Base-by-base conservation (phyloP, 2,888 invertebrate genomes). In the Malachius bipustulatus region DNA sequence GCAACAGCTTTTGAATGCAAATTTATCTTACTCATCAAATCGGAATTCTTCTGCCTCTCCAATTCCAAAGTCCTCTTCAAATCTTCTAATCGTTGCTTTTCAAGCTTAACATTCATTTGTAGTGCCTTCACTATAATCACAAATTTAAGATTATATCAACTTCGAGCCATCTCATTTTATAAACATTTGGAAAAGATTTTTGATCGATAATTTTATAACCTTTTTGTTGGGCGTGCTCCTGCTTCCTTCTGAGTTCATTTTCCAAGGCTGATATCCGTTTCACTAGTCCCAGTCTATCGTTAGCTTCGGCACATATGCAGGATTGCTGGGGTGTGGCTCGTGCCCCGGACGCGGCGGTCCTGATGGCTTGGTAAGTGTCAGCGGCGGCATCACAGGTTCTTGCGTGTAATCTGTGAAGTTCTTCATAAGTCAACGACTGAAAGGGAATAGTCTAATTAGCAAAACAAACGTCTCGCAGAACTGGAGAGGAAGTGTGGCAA, bases 311-410 rank as follows among this genome's bases (percentile, higher is more conserved):
- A 42, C 65, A 66, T 2, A 28, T 14, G 4, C 67, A 14, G 13
- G 11, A 9, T 27, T 29, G 27, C 9, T 11, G 6, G 24, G 24
- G 24, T 8, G 24, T 16, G 4, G 14, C 6, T 13, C 6, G 9
- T 29, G 16, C 28, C n/a, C 24, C 33, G n/a, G n/a, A n/a, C n/a
- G n/a, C n/a, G n/a, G n/a, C n/a, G n/a, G n/a, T n/a, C 26, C 36
- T 37, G 11, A 30, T 26, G 12, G 36, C 38, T 16, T 38, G 37
- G 24, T 46, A 52, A 2, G 65, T 34, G 43, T 62, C 65, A 60
- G 67, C 69, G 3, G 48, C 49, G 2, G 62, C 64, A 3, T 65
- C 64, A 46, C 69, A 69, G 16, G 70, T 64, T 60, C 67, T 69
- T 1, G 65, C 48, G 45, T 70, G 69, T 10, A 71, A 37, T 41